Evolutionary conservation across 1,140 invertebrate species (phyloP), one percentile per base, ranked within the genome.

Genomic region (Magallana gigas): DNA sequence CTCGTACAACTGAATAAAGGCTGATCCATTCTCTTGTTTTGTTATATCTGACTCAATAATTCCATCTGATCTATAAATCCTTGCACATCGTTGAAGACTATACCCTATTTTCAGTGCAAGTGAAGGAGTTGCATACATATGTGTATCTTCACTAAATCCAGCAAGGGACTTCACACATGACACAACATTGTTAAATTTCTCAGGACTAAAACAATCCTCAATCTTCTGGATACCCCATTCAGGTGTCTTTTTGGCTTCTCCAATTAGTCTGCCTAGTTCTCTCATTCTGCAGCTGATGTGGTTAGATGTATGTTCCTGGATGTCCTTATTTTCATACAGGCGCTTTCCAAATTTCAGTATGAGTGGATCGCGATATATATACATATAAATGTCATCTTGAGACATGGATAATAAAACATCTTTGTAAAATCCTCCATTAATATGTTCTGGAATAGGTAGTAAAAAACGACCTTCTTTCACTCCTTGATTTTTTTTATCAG

Each of bases 121-220:
- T 56, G 84, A 85, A 7, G 84, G 84, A 56, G 57, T 71, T 14
- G 11, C 14, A 85, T 85, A 85, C 18, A 36, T 16, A 23, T 71
- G 60, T 48, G 84, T 68, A 11, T 85, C 60, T 68, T 85, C 62
- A 85, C 62, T 57, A 16, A 36, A 71, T 16, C 84, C 84, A 16
- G 84, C 60, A 85, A 85, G 64, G n/a, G n/a, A n/a, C n/a, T n/a
- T n/a, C n/a, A n/a, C n/a, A n/a, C n/a, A n/a, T n/a, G n/a, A n/a
- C n/a, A n/a, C n/a, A n/a, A n/a, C n/a, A n/a, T n/a, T n/a, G n/a
- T n/a, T n/a, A n/a, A n/a, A n/a, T n/a, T n/a, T n/a, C n/a, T n/a
- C n/a, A n/a, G n/a, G n/a, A n/a, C n/a, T n/a, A n/a, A n/a, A n/a
- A n/a, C n/a, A n/a, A n/a, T n/a, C n/a, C n/a, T n/a, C n/a, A n/a